These are phyloP conservation scores for Zaprionus lachaisei DNA, from an alignment of 1,140 invertebrate species.

Conservation along the genomic window DNA sequence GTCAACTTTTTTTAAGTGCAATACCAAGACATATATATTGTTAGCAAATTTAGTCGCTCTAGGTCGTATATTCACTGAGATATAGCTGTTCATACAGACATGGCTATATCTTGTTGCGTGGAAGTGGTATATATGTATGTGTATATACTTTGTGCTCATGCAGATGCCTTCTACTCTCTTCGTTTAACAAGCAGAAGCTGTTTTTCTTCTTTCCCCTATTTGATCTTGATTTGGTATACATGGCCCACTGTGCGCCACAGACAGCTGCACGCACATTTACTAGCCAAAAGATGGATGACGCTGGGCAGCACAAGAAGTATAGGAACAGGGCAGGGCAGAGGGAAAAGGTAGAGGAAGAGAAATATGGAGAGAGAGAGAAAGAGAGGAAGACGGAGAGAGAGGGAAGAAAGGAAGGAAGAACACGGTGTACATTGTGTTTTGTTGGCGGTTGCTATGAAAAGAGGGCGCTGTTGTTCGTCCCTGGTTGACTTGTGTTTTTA, in stretches of 20 bases:
- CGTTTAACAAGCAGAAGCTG: no score
- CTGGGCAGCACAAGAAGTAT: not conserved
- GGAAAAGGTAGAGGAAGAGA: not conserved
- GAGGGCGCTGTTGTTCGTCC: conserved; percentile 40
- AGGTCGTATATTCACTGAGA: not conserved
- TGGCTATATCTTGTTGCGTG: no score
- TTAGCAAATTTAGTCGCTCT: not conserved
- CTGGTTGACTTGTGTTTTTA: conserved; percentile 65
- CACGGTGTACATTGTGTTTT: conserved; percentile 29
- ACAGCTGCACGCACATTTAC: conserved; percentile 17
- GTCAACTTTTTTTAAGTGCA: not conserved
- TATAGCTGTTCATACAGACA: not conserved
- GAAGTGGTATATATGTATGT: no score
- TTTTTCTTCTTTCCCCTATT: no score
- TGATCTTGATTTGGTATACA: not conserved
- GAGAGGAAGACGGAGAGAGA: not conserved
- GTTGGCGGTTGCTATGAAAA: conserved; percentile 51
- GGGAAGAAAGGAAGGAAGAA: not conserved
- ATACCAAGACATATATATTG: not conserved
- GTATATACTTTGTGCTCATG: no score
- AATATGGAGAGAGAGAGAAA: not conserved
- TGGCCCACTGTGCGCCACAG: conserved; percentile 20
- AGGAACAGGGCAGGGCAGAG: not conserved
- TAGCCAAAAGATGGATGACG: conserved; percentile 45
- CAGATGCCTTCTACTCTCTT: no score